phyloP scores from a whole-genome alignment of 2,797 vertebrate genomes.

The Columba guinea region DNA sequence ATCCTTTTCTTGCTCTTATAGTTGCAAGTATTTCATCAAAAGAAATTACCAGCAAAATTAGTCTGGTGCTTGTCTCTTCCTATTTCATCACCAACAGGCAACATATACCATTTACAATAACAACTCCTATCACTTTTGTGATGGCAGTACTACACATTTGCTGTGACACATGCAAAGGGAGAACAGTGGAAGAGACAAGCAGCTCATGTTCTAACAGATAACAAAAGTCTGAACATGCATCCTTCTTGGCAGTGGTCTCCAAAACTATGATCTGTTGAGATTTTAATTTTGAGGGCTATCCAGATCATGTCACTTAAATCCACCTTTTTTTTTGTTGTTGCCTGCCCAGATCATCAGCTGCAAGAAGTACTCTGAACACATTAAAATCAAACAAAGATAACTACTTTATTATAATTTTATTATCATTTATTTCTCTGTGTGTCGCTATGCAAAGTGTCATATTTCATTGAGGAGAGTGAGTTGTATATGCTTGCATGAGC shows the following conservation, averaged over 20 bases:
- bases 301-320: neutral
- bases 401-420: neutral
- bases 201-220: constrained; percentile 21
- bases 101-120: neutral
- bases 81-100: neutral
- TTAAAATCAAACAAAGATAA: neutral
- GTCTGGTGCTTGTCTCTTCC: constrained; percentile 42
- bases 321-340: neutral
- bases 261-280: neutral
- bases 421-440: neutral
- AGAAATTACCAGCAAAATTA: constrained; percentile 48
- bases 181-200: constrained; percentile 7
- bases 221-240: constrained; percentile 26
- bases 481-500: neutral
- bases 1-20: constrained; percentile 12
- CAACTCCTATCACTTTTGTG: constrained; percentile 5
- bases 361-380: neutral
- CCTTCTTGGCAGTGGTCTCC: constrained; percentile 39
- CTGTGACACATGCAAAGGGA: constrained; percentile 44
- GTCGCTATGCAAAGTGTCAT: neutral
- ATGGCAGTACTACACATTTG: neutral
- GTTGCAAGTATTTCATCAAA: constrained; percentile 51
- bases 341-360: neutral
- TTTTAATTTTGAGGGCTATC: constrained; percentile 29
- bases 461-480: neutral